These are phyloP conservation scores for Typhlichthys subterraneus DNA, from an alignment of 2,797 vertebrate species.

Conservation along the genomic window DNA sequence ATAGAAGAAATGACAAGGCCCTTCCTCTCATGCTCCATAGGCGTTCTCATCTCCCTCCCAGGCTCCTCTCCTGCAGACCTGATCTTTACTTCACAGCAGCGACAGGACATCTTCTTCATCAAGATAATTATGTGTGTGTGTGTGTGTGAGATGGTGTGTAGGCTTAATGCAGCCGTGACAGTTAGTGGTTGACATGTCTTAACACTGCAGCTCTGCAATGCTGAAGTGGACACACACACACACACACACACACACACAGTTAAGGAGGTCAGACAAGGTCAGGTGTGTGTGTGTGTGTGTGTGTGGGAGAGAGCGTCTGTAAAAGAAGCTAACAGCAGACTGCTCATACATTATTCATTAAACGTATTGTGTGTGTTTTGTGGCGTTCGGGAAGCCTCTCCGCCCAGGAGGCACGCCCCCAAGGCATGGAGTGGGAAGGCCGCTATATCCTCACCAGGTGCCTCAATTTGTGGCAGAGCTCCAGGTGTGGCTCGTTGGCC, in stretches of 20 bases:
- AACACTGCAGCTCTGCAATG: constrained; percentile 1
- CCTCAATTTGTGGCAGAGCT: too few relatives aligned
- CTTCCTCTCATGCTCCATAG: background rate
- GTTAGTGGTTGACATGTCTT: background rate
- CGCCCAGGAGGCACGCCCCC: too few relatives aligned
- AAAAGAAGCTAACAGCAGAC: constrained; percentile 47
- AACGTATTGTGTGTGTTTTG: constrained; percentile 34
- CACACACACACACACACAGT: constrained; percentile 8
- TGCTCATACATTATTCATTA: constrained; percentile 74
- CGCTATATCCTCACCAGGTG: too few relatives aligned
- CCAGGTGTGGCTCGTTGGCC: too few relatives aligned
- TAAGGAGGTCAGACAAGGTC: too few relatives aligned
- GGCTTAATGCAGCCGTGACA: constrained; percentile 6
- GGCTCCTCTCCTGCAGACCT: constrained; percentile 40
- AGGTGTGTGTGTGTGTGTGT: background rate
- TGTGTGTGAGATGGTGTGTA: constrained; percentile 8
- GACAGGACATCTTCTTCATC: background rate
- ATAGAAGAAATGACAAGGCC: constrained; percentile 69
- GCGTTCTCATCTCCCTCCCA: constrained; percentile 50
- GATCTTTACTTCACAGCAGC: constrained; percentile 52
- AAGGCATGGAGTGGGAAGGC: too few relatives aligned
- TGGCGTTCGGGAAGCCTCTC: background rate
- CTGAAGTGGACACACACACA: background rate
- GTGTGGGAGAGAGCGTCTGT: constrained; percentile 69
- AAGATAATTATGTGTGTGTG: too few relatives aligned